Base-by-base conservation (phyloP, 2,113 vertebrate genomes). In the cattle (Bos taurus) region DNA sequence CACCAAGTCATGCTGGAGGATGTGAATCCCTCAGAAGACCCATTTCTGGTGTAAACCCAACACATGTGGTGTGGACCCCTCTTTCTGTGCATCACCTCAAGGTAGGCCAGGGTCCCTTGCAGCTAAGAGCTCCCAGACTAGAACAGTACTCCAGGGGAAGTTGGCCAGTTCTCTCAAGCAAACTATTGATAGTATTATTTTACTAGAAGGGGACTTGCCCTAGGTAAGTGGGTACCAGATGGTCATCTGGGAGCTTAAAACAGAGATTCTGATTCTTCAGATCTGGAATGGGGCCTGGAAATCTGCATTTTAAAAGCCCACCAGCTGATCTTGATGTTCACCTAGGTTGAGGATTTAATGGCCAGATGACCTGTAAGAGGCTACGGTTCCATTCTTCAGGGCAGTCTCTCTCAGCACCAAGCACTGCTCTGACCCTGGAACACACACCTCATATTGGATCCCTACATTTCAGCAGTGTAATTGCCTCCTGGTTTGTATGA, bases 381-480 rank as follows among this genome's bases (percentile, higher is more conserved):
- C 33, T 11, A 5, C n/a, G 16, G 12, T 16, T 46, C 54, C 60
- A 19, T 26, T 92, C 10, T 30, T 33, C 33, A 50, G n/a, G 25
- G 15, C 12, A 40, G 54, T 67, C 12, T 82, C 59, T 33, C 1
- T 56, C 25, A 57, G 30, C 23, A 64, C 40, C 21, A 25, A 67
- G 83, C 25, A 16, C 23, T 33, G 17, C 46, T 15, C 33, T 13
- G 13, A 40, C 25, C 14, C 36, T 78, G 36, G 57, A 16, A 64
- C 8, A 9, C 1, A 7, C 12, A 36, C 11, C 13, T 26, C 59
- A 36, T 10, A 40, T 19, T 13, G 1, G 25, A 36, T 21, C 14
- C 48, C 71, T 67, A 62, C 16, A 21, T 56, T 19, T 90, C 52
- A 40, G 5, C 2, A 21, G 81, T n/a, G 33, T 26, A 15, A 40